Evolutionary conservation across 1,140 invertebrate genomes (phyloP), one percentile per base, ranked within the genome.

Genomic region (Neelides sp.): DNA sequence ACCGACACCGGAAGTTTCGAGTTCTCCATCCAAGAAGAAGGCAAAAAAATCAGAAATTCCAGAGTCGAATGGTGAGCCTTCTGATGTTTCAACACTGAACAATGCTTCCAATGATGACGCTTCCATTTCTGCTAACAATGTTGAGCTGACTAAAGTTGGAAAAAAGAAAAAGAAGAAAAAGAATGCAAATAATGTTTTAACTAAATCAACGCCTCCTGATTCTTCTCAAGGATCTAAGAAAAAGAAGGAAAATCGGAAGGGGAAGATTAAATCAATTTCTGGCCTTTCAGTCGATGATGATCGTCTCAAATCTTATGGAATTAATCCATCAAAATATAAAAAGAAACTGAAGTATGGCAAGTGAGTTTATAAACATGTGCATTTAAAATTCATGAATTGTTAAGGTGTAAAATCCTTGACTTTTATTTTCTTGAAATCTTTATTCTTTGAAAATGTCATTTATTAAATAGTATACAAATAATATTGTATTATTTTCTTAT

Each of bases 281-380:
- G 15, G 37, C 22, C 7, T 46, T 45, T 24, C 37, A 34, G 35
- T 85, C 23, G 78, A 80, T 40, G 80, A 87, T 67, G 78, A 83
- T 52, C 75, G 91, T 54, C 68, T 95, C 1, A 76, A 79, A 64
- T 86, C 85, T 0, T 96, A 86, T 68, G 90, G 88, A 51, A 78
- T 94, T 35, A 92, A 93, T 75, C 86, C 89, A 1, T 89, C 87
- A 58, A 92, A 91, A 64, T 87, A 80, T 50, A 83, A 78, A 65
- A 79, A 78, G 59, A 77, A 76, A 62, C 52, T 75, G 4, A 78
- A 76, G 62, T 78, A 75, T 57, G 65, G 68, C n/a, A 71, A 68
- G 26, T 63, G 64, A 19, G 44, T 48, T 64, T 35, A 55, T 58
- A 61, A 55, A 22, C 23, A 42, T n/a, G n/a, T n/a, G n/a, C n/a